Evolutionary conservation across 2,888 invertebrate species (phyloP).

Genomic region (Lepeophtheirus nordmannii): DNA sequence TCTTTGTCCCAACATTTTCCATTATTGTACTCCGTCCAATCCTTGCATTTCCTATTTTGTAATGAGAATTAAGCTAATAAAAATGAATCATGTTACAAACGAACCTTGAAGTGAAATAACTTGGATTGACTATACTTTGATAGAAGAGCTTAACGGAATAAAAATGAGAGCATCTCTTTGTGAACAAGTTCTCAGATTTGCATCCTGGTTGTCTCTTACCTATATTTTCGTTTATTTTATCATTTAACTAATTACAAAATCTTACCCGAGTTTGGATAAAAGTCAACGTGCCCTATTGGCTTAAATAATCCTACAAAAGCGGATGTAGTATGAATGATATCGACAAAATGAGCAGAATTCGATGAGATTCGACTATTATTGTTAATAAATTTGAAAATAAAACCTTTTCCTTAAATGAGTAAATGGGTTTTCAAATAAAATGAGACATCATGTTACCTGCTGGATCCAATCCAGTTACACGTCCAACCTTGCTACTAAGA

Average conservation of each 20-base stretch:
- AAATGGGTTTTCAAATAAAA: not conserved
- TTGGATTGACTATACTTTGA: conserved; percentile 1
- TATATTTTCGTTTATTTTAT: not conserved
- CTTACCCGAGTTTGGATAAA: not conserved
- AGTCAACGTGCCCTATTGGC: not conserved
- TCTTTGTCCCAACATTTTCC: no score
- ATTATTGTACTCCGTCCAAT: no score
- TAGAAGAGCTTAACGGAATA: not conserved
- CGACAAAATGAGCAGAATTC: not conserved
- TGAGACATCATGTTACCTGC: not conserved
- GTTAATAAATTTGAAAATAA: not conserved
- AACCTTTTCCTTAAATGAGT: not conserved
- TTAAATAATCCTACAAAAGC: not conserved
- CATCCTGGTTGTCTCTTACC: conserved; percentile 12
- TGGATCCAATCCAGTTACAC: conserved; percentile 15
- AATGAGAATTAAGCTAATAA: no score
- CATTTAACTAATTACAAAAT: not conserved
- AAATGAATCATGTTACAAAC: no score
- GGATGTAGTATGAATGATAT: conserved; percentile 12
- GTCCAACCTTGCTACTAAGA: not conserved
- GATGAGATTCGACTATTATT: conserved; percentile 1
- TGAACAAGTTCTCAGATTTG: not conserved
- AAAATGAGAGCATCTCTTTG: conserved; percentile 7
- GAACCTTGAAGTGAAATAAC: not conserved
- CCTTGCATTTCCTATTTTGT: no score